Evolutionary conservation across 2,888 invertebrate genomes (phyloP), one percentile per base, ranked within the genome.

Genomic region (Rhagophthalmus giganteus): DNA sequence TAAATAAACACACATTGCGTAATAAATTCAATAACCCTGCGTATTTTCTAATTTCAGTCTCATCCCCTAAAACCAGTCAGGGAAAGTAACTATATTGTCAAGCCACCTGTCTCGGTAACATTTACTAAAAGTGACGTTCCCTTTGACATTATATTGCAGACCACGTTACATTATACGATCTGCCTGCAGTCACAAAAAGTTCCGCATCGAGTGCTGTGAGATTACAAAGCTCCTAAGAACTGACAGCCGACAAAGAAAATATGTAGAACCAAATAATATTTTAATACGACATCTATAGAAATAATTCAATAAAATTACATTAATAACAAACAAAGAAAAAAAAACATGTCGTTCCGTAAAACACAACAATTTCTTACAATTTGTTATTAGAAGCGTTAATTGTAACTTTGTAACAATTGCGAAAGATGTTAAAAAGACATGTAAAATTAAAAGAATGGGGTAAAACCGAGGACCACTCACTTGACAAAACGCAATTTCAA

Each of bases 1-100:
- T n/a, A n/a, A n/a, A n/a, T n/a, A n/a, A n/a, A n/a, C 58, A 45
- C 66, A 67, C 61, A 67, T 67, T 68, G 64, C 57, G 63, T 62
- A 68, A 67, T 67, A 67, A 67, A 69, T 68, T 67, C 63, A 61
- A 64, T 67, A 65, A 64, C 62, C 55, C 33, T 10, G 59, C 56
- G 55, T 60, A 63, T 62, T 67, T 63, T 61, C 63, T 62, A 64
- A 65, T 66, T 65, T 62, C 59, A 59, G 57, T 55, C 51, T 50
- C 57, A 58, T 61, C 64, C 65, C 65, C 64, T 58, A 56, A 61
- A 66, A 60, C 57, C 65, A 65, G 62, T 65, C 64, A 66, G 62
- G 62, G 68, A 66, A 67, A 66, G 68, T 67, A 70, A 70, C 69
- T 66, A 69, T 68, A 66, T 67, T 66, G 67, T 68, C 69, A 66